These are phyloP conservation scores for Caenorhabditis becei DNA, from an alignment of 2,888 invertebrate species.

Conservation along the genomic window DNA sequence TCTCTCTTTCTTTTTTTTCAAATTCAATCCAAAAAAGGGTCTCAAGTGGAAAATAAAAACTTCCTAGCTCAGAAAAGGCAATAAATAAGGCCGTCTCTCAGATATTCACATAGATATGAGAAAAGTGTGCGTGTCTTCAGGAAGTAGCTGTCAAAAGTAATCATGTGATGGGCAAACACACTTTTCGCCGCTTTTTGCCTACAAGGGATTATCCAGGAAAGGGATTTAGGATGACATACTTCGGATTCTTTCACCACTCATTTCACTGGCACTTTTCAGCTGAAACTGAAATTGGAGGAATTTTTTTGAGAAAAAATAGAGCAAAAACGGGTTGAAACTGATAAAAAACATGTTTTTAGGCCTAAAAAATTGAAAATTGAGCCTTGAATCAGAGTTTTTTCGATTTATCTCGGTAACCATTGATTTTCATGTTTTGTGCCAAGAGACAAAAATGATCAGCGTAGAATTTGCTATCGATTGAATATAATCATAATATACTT, in stretches of 20 bases:
- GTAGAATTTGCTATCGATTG: not conserved
- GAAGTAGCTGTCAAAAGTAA: constrained; percentile 33
- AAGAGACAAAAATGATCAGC: not conserved
- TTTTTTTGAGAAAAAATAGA: too few species aligned
- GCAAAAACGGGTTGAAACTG: too few species aligned
- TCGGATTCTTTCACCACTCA: constrained; percentile 19
- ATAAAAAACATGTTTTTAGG: too few species aligned
- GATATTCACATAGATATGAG: not conserved
- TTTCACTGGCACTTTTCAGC: constrained; percentile 1
- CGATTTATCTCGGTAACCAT: not conserved
- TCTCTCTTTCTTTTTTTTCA: not conserved
- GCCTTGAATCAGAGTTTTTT: not conserved
- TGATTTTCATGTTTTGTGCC: not conserved
- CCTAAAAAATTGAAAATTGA: too few species aligned
- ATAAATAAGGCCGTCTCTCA: too few species aligned
- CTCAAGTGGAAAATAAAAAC: not conserved
- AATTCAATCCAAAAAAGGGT: too few species aligned
- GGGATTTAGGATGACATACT: not conserved
- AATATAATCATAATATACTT: not conserved
- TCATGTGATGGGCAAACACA: constrained; percentile 36
- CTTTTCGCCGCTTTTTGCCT: constrained; percentile 3
- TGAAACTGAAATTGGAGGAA: not conserved
- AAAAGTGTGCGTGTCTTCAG: not conserved
- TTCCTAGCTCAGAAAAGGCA: too few species aligned
- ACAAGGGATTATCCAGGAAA: not conserved